phyloP scores from a whole-genome alignment of 2,797 vertebrate genomes.

The Xenentodon cancila region DNA sequence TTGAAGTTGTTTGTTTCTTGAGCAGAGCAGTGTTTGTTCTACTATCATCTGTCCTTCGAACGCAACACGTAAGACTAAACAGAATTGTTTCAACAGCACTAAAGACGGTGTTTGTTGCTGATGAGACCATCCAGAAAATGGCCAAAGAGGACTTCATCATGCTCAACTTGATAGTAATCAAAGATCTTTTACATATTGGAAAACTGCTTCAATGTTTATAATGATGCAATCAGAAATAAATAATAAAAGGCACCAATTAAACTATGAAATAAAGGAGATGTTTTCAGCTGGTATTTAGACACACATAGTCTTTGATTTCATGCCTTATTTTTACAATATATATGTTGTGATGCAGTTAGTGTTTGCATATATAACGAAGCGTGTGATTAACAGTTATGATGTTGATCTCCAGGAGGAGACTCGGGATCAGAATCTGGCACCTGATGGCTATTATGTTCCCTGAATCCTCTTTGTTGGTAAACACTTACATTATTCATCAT shows the following conservation, averaged over 20 bases:
- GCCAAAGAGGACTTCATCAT: constrained; percentile 80
- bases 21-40: too few relatives aligned
- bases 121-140: constrained; percentile 74
- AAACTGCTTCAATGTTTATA: neutral
- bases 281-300: neutral
- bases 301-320: neutral
- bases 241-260: too few relatives aligned
- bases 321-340: neutral
- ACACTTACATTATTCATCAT: constrained; percentile 6
- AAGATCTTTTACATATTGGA: neutral
- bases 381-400: neutral
- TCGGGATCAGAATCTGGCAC: constrained; percentile 84
- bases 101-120: constrained; percentile 72
- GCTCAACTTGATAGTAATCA: constrained; percentile 76
- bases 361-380: neutral
- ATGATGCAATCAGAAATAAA: too few relatives aligned
- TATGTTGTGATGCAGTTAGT: neutral
- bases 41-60: neutral
- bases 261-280: neutral
- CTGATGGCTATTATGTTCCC: constrained; percentile 89
- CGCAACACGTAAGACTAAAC: constrained; percentile 13
- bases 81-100: constrained; percentile 59
- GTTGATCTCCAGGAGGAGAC: constrained; percentile 83
- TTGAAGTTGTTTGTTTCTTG: too few relatives aligned
- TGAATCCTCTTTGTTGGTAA: constrained; percentile 92